Conservation (phyloP, 2,113 vertebrate species). For the Chlorodrepanis virens region DNA sequence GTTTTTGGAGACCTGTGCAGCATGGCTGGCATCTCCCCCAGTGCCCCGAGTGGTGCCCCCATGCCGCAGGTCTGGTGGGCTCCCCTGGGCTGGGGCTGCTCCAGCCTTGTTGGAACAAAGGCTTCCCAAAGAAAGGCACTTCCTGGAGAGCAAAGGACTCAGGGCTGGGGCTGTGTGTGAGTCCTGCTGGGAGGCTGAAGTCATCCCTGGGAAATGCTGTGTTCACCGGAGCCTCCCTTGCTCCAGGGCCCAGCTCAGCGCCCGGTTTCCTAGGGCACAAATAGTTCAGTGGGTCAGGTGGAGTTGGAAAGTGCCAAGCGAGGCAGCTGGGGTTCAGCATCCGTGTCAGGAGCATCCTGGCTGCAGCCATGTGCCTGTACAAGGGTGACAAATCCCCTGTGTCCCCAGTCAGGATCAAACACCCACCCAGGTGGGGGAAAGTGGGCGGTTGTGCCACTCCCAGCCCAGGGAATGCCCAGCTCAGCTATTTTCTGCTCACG, state of each 20-base stretch:
- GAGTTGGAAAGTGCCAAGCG: background rate
- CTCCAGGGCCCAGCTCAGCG: background rate
- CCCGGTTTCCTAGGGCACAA: background rate
- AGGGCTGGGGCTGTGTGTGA: background rate
- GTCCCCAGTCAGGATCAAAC: background rate
- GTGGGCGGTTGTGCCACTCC: fast-evolving
- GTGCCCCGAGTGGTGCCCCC: background rate
- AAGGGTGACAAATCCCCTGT: background rate
- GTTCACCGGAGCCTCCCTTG: background rate
- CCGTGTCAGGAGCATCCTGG: background rate
- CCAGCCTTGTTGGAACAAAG: slow-evolving; percentile 28
- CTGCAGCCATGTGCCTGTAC: background rate
- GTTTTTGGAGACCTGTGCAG: fast-evolving
- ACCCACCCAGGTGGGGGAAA: background rate
- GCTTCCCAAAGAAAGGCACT: slow-evolving; percentile 42
- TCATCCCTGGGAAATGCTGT: slow-evolving; percentile 38
- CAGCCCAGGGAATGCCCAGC: background rate
- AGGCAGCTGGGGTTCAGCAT: background rate
- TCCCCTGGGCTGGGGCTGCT: background rate
- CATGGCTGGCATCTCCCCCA: background rate
- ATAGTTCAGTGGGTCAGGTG: slow-evolving; percentile 11
- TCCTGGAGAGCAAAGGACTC: slow-evolving; percentile 46
- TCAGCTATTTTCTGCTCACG: background rate
- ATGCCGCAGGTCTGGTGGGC: fast-evolving
- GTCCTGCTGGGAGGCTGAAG: slow-evolving; percentile 3